These are phyloP conservation scores for Meriones psammophilus DNA, from an alignment of 2,797 vertebrate species.

Conservation along the genomic window DNA sequence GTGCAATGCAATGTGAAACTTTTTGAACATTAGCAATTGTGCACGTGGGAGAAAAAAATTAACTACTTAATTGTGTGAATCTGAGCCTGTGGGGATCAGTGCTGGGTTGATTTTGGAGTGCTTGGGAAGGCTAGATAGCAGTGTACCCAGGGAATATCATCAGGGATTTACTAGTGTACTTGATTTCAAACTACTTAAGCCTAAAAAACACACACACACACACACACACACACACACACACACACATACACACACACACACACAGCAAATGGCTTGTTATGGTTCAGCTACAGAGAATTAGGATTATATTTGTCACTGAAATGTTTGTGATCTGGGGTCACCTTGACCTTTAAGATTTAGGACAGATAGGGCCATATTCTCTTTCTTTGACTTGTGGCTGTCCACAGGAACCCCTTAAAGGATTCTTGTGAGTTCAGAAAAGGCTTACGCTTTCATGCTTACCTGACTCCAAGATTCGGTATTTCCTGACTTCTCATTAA, in stretches of 20 bases:
- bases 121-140: conserved; percentile 28
- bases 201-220: conserved; percentile 23
- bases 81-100: background rate
- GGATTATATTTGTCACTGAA: conserved; percentile 9
- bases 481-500: background rate
- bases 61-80: conserved; percentile 68
- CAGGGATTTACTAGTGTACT: conserved; percentile 58
- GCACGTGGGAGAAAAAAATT: conserved; percentile 59
- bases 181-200: conserved; percentile 46
- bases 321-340: conserved; percentile 49
- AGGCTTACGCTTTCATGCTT: background rate
- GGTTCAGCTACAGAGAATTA: background rate
- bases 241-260: too few relatives aligned
- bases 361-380: background rate
- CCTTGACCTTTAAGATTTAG: conserved; percentile 20
- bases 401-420: background rate
- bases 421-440: background rate
- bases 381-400: background rate
- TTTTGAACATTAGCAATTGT: conserved; percentile 64
- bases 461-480: background rate
- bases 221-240: too few relatives aligned
- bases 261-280: conserved; percentile 55
- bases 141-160: conserved; percentile 18
- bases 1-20: conserved; percentile 25
- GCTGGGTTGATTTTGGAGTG: conserved; percentile 5